Conservation (phyloP, 2,888 invertebrate species). For the Lasioglossum oenotherae region DNA sequence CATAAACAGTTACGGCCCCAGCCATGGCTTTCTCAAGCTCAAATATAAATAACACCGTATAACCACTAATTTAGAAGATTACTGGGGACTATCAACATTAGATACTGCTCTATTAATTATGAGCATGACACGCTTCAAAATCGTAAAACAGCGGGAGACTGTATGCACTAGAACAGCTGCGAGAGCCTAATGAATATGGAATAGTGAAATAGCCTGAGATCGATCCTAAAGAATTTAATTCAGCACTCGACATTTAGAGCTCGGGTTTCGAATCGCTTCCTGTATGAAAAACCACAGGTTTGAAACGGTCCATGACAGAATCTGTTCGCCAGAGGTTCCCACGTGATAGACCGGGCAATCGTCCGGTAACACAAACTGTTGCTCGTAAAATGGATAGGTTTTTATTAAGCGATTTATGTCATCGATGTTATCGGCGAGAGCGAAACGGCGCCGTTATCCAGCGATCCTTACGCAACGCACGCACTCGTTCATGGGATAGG, state of each 20-base stretch:
- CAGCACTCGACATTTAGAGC: not conserved
- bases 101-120: not conserved
- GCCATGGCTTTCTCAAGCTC: not conserved
- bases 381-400: conserved; percentile 18
- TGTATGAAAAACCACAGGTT: not conserved
- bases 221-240: not conserved
- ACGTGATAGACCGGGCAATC: not conserved
- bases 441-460: conserved; percentile 46
- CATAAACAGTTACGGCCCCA: not conserved
- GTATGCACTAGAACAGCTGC: not conserved
- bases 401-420: conserved; percentile 33
- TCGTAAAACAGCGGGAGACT: not conserved
- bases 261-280: not conserved
- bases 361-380: conserved; percentile 13
- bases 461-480: conserved; percentile 38
- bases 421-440: conserved; percentile 43
- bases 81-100: not conserved
- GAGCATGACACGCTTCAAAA: not conserved
- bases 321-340: not conserved
- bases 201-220: not conserved
- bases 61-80: not conserved
- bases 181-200: not conserved
- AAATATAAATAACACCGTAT: not conserved
- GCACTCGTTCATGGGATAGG: conserved; percentile 37
- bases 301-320: not conserved